Evolutionary conservation across 2,797 vertebrate species (phyloP).

Genomic region (Urocyon cinereoargenteus): DNA sequence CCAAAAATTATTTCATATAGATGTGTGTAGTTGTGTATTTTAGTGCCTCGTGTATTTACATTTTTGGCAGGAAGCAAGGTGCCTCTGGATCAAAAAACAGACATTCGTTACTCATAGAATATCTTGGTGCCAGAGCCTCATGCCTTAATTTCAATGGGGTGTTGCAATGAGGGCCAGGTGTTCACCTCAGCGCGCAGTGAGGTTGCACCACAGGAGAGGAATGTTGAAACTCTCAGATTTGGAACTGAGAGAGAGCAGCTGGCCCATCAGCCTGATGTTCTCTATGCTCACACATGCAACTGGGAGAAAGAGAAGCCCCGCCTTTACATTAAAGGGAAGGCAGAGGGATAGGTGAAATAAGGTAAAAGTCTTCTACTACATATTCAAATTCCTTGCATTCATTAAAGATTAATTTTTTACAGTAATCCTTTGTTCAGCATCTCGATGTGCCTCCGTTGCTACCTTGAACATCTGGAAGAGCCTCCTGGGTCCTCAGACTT

Average conservation of each 20-base stretch:
- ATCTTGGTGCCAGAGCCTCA: neutral
- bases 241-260: neutral
- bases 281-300: neutral
- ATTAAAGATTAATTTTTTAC: neutral
- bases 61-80: neutral
- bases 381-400: neutral
- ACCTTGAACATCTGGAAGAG: neutral
- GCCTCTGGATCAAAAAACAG: neutral
- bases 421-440: neutral
- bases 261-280: neutral
- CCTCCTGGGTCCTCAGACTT: no score
- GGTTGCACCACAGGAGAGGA: neutral
- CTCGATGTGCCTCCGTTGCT: neutral
- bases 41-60: neutral
- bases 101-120: neutral
- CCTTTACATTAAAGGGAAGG: neutral
- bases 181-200: neutral
- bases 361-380: neutral
- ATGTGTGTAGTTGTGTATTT: neutral
- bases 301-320: neutral
- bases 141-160: neutral
- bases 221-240: neutral
- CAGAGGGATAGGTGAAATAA: neutral
- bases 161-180: neutral
- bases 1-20: neutral